Conservation (phyloP, 1,140 invertebrate genomes). For the Thaumatotibia leucotreta region DNA sequence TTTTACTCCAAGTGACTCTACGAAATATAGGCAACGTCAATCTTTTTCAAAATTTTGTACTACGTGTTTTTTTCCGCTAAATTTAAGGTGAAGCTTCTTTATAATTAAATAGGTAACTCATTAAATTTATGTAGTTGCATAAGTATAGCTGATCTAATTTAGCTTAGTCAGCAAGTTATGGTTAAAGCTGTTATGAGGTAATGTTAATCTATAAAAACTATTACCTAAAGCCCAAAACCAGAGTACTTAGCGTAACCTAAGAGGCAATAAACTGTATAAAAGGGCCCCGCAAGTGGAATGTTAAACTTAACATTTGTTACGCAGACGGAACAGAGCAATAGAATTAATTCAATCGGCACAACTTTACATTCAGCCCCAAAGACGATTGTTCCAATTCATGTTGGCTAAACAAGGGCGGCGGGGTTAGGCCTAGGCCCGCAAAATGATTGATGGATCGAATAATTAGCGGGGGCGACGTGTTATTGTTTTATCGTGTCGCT, state of each 20-base stretch:
- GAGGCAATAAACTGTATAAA: conserved; percentile 35
- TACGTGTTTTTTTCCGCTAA: no score
- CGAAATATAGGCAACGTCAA: no score
- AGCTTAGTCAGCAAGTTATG: no score
- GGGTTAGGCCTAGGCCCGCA: conserved; percentile 49
- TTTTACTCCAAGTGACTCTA: no score
- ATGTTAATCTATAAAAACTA: not conserved
- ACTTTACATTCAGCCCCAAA: conserved; percentile 59
- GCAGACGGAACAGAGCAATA: conserved; percentile 58
- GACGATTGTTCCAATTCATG: conserved; percentile 61
- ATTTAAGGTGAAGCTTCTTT: not conserved
- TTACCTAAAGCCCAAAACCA: not conserved
- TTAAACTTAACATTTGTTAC: conserved; percentile 60
- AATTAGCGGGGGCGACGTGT: conserved; percentile 20
- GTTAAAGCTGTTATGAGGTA: not conserved
- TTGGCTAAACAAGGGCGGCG: conserved; percentile 52
- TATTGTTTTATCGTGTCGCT: conserved; percentile 15
- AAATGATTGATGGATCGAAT: conserved; percentile 49
- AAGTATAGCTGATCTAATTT: no score
- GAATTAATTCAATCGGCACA: conserved; percentile 70
- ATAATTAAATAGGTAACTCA: no score
- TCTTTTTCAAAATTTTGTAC: no score
- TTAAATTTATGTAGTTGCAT: no score
- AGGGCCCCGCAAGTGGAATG: conserved; percentile 39
- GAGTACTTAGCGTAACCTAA: conserved; percentile 14